Evolutionary conservation across 2,113 vertebrate species (phyloP).

Genomic region (Dipodomys merriami): DNA sequence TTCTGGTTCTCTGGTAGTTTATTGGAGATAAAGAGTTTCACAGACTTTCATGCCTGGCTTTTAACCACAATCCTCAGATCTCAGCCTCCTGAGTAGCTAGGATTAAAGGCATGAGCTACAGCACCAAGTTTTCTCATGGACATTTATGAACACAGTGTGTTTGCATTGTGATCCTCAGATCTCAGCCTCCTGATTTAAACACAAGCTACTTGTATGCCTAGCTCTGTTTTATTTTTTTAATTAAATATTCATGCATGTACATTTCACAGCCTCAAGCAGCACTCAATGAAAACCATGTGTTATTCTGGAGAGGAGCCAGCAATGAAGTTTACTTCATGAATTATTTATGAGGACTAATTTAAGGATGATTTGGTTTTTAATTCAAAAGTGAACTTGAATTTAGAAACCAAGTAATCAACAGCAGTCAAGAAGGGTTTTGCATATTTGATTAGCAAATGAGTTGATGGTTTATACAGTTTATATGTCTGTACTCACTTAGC

Average conservation of each 20-base stretch:
- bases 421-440: not conserved
- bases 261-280: constrained; percentile 75
- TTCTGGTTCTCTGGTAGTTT: no score
- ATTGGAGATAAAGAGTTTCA: no score
- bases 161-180: no score
- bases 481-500: not conserved
- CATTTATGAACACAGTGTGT: no score
- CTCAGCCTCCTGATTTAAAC: no score
- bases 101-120: no score
- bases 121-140: no score
- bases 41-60: no score
- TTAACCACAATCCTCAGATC: no score
- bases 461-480: not conserved
- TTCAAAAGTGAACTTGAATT: constrained; percentile 49
- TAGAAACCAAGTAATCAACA: constrained; percentile 36
- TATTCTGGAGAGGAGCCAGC: constrained; percentile 24
- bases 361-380: constrained; percentile 22
- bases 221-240: no score
- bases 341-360: constrained; percentile 52
- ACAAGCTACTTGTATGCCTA: no score
- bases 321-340: not conserved
- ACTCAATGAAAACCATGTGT: constrained; percentile 53
- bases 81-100: no score
- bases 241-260: constrained; percentile 68
- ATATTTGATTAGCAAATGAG: not conserved